These are phyloP conservation scores for Botia almorhae DNA, from an alignment of 2,797 vertebrate species.

Conservation along the genomic window DNA sequence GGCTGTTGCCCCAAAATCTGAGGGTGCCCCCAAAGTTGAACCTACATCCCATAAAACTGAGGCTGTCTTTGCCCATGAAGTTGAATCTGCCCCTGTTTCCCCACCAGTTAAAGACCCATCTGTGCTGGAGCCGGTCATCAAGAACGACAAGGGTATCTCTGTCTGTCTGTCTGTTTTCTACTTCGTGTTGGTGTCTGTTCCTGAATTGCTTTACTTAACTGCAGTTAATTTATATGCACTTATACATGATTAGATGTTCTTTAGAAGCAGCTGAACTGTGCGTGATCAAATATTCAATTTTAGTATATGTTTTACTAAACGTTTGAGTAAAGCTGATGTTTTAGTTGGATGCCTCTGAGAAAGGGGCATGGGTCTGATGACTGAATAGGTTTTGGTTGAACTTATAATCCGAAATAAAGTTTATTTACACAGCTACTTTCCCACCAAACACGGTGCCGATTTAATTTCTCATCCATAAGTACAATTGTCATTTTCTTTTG, in stretches of 20 bases:
- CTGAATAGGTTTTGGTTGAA: constrained; percentile 25
- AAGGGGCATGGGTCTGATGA: neutral
- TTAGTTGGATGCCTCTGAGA: neutral
- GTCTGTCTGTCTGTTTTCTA: constrained; percentile 41
- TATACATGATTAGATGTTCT: neutral
- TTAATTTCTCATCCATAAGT: neutral
- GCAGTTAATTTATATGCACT: neutral
- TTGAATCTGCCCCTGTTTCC: constrained; percentile 56
- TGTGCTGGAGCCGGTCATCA: constrained; percentile 86
- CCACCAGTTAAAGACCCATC: constrained; percentile 71
- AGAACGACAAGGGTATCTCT: constrained; percentile 94
- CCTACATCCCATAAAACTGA: neutral
- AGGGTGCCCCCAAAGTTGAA: neutral
- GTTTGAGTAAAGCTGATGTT: neutral
- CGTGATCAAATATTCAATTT: neutral
- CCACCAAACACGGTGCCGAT: no score
- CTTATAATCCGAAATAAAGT: neutral
- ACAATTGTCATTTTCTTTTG: neutral
- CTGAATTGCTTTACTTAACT: neutral
- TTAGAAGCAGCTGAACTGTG: neutral
- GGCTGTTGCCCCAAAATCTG: neutral
- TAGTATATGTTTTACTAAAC: neutral
- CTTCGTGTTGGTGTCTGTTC: constrained; percentile 24
- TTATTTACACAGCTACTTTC: no score
- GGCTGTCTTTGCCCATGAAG: neutral